phyloP scores from a whole-genome alignment of 2,888 invertebrate genomes.

The Drosophila austrosaltans region DNA sequence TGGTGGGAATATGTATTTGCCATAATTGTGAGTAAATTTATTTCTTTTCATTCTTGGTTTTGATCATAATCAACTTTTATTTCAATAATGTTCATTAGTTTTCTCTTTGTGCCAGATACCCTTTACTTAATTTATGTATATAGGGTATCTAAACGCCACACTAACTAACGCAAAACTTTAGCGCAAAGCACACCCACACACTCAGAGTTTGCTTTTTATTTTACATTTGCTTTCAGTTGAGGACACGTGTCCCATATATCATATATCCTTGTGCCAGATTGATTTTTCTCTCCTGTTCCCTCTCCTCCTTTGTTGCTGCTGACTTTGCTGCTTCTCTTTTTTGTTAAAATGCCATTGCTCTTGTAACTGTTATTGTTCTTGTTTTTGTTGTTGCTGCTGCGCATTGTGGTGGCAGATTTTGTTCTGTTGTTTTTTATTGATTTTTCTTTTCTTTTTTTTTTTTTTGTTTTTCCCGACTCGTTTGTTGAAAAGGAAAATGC shows the following conservation, averaged over 20 bases:
- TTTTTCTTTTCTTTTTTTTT: constrained; percentile 74
- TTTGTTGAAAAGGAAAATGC: constrained; percentile 26
- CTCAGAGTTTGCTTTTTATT: background rate
- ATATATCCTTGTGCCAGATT: constrained; percentile 73
- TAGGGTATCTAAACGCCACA: background rate
- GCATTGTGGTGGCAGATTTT: constrained; percentile 51
- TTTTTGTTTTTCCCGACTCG: constrained; percentile 9
- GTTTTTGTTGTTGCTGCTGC: constrained; percentile 35
- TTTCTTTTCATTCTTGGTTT: too few species aligned
- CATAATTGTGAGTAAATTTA: background rate
- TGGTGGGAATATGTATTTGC: background rate
- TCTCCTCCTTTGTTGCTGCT: constrained; percentile 1
- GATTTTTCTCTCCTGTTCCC: constrained; percentile 48
- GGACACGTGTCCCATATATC: constrained; percentile 25
- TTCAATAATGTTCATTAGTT: too few species aligned
- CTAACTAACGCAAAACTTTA: constrained; percentile 5
- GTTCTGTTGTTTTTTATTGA: constrained; percentile 35
- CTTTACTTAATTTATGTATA: background rate
- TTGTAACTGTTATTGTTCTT: constrained; percentile 12
- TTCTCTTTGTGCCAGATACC: too few species aligned
- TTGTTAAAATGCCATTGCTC: background rate
- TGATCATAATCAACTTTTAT: too few species aligned
- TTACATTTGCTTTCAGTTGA: constrained; percentile 31
- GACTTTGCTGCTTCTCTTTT: constrained; percentile 1
- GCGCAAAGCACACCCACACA: background rate